Base-by-base conservation (phyloP, 1,140 invertebrate species). In the Hestina assimilis region DNA sequence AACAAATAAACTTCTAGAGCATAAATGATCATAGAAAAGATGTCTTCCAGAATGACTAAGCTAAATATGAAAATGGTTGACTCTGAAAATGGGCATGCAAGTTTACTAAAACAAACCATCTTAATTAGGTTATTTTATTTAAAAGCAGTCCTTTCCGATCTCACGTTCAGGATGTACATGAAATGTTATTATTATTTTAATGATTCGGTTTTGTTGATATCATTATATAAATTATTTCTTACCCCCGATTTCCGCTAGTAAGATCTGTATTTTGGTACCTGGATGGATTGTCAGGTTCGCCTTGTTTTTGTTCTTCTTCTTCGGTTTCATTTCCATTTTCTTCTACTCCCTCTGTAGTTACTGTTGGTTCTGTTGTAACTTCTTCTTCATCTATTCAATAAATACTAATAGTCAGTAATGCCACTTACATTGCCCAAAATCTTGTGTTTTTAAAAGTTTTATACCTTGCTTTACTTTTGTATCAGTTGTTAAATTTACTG, bases 231-330 rank as follows among this genome's bases (percentile, higher is more conserved):
- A 62, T 41, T 51, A 65, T 65, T 66, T 48, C 81, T 85, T 79
- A 85, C 83, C 83, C 67, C 63, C 66, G 69, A 33, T 33, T 48
- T 66, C 69, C 67, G 71, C 61, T 73, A 80, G 45, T 66, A 75
- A 81, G 60, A 61, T 75, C 63, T 69, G 78, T 63, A 61, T 75
- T 75, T 79, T 76, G 82, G 69, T 87, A 87, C 84, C 84, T 87
- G 77, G 84, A 84, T 15, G 80, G 75, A 58, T 72, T 69, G 52
- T 79, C 69, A 8, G 84, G 84, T 47, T 85, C 84, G n/a, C 60
- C 51, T 1, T 59, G 64, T 8, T 57, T 52, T 11, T 51, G 38
- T 14, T 54, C 63, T 11, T 21, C 28, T 23, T 66, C 69, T 46
- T 69, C 68, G 3, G 56, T 6, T 35, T 35, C 14, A 1, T 35